These are phyloP conservation scores for Oreochromis niloticus DNA, from an alignment of 2,113 vertebrate species.

Conservation along the genomic window DNA sequence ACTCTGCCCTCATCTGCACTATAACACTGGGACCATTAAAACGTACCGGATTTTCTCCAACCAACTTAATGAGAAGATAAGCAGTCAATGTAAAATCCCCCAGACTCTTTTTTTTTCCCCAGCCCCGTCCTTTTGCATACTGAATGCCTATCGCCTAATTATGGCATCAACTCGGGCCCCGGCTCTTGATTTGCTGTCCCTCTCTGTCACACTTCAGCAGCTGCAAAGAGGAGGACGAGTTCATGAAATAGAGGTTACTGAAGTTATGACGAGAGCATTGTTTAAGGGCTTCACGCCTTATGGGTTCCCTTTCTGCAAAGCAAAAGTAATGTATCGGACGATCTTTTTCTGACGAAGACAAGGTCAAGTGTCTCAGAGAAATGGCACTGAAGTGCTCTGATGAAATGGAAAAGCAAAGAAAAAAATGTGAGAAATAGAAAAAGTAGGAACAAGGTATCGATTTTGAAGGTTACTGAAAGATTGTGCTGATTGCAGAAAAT, in stretches of 20 bases:
- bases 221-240: not conserved
- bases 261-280: slow-evolving; percentile 6
- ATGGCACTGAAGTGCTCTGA: not conserved
- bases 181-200: slow-evolving; percentile 22
- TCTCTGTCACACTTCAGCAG: slow-evolving; percentile 32
- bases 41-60: slow-evolving; percentile 38
- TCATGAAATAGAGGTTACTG: not conserved
- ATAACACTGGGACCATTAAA: slow-evolving; percentile 45
- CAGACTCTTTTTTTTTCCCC: not conserved
- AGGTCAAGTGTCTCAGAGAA: not conserved
- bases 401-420: not conserved
- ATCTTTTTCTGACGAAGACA: not conserved
- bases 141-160: slow-evolving; percentile 58
- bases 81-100: slow-evolving; percentile 46
- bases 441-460: not conserved
- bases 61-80: slow-evolving; percentile 64
- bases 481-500: not conserved
- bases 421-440: not conserved
- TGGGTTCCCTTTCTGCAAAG: not conserved
- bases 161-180: not conserved
- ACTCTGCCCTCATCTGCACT: slow-evolving; percentile 28
- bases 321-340: not conserved
- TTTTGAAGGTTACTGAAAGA: not conserved
- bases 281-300: not conserved
- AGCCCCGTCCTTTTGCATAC: not conserved